Conservation (phyloP, 2,888 invertebrate genomes). For the Laspeyria flexula region DNA sequence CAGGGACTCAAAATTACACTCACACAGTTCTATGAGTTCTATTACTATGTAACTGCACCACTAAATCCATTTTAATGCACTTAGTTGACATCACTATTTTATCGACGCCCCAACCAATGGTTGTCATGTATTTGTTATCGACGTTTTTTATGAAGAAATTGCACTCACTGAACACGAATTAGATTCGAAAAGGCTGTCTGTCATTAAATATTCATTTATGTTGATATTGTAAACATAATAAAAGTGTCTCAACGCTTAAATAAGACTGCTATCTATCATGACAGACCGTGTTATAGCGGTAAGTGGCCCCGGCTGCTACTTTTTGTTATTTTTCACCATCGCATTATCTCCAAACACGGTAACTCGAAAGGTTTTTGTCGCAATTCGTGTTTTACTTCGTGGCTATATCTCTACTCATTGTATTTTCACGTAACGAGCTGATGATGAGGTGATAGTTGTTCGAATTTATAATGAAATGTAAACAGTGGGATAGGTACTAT, state of each 20-base stretch:
- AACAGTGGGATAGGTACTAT: neutral
- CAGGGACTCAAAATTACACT: too few relatives aligned
- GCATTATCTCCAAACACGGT: constrained; percentile 41
- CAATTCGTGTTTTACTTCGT: constrained; percentile 35
- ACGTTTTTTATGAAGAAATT: constrained; percentile 45
- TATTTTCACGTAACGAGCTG: constrained; percentile 30
- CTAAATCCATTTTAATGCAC: too few relatives aligned
- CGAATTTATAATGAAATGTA: constrained; percentile 19
- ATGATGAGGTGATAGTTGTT: constrained; percentile 39
- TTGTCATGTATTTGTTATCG: constrained; percentile 63
- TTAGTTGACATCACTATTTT: neutral
- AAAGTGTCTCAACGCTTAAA: neutral
- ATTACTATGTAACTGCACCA: too few relatives aligned
- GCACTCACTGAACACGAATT: constrained; percentile 39
- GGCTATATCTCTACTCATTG: constrained; percentile 27
- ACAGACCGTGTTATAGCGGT: constrained; percentile 75
- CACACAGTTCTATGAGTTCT: too few relatives aligned
- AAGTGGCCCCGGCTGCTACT: constrained; percentile 45
- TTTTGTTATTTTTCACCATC: constrained; percentile 26
- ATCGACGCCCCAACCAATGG: constrained; percentile 69
- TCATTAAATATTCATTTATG: constrained; percentile 14
- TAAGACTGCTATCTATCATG: constrained; percentile 48
- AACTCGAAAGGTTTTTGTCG: constrained; percentile 44
- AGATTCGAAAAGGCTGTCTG: constrained; percentile 41
- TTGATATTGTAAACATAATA: neutral